These are phyloP conservation scores for Nomada hirtipes DNA, from an alignment of 2,888 invertebrate genomes.

Conservation along the genomic window DNA sequence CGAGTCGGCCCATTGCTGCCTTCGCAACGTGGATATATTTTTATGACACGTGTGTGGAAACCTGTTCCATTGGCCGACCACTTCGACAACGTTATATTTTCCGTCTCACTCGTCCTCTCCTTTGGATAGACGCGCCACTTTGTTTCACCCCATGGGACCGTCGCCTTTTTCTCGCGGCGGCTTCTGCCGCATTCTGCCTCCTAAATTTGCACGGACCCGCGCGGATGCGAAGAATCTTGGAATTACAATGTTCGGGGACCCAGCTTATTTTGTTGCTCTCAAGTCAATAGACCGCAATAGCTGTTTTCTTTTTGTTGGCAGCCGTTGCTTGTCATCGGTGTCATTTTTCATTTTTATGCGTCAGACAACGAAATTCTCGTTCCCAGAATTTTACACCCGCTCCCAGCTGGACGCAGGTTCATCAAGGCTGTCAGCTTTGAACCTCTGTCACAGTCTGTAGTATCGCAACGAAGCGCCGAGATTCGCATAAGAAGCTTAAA, in stretches of 20 bases:
- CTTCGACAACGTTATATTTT: constrained; percentile 50
- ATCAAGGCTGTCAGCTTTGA: too few species aligned
- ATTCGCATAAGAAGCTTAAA: background rate
- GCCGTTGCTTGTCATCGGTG: background rate
- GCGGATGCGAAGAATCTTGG: background rate
- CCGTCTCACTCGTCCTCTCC: constrained; percentile 32
- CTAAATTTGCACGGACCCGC: constrained; percentile 2
- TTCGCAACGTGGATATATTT: constrained; percentile 69
- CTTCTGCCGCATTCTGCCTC: constrained; percentile 2
- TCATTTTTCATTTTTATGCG: background rate
- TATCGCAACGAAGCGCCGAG: too few species aligned
- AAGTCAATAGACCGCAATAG: background rate
- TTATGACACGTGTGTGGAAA: constrained; percentile 76
- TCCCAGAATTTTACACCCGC: too few species aligned
- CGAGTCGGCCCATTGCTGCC: constrained; percentile 50
- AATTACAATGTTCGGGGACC: background rate
- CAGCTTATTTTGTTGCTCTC: background rate
- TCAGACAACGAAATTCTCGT: background rate
- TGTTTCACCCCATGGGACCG: constrained; percentile 16
- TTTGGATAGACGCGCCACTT: background rate
- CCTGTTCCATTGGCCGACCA: constrained; percentile 74
- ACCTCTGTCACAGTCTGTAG: too few species aligned
- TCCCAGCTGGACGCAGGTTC: too few species aligned
- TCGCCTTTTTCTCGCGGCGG: constrained; percentile 25
- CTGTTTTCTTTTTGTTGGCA: background rate